These are phyloP conservation scores for Sterrhoptilus dennistouni DNA, from an alignment of 2,113 vertebrate genomes.

Conservation along the genomic window DNA sequence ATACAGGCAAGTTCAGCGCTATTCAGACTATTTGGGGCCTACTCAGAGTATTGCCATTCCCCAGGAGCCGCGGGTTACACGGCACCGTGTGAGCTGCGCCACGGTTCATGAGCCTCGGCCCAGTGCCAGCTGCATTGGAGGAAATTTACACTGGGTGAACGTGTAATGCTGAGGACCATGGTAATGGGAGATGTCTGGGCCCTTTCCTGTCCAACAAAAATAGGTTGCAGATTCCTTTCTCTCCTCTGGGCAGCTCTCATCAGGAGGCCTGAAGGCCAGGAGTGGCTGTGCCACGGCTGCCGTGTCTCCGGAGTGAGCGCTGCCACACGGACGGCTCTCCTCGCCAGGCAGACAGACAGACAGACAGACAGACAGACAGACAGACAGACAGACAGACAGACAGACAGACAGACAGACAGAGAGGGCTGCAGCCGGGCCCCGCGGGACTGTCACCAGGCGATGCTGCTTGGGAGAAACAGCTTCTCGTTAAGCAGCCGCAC, in stretches of 20 bases:
- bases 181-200: neutral
- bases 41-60: neutral
- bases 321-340: neutral
- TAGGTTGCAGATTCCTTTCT: neutral
- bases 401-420: neutral
- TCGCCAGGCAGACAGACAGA: neutral
- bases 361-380: neutral
- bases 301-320: accelerated
- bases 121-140: neutral
- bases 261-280: too few relatives aligned
- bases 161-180: neutral
- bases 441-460: accelerated
- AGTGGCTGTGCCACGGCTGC: accelerated
- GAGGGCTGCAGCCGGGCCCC: neutral
- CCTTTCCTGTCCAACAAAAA: neutral
- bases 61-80: neutral
- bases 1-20: neutral
- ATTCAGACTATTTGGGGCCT: neutral
- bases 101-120: neutral
- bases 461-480: accelerated
- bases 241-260: neutral
- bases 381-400: too few relatives aligned
- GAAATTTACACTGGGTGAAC: neutral
- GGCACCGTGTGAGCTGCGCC: neutral
- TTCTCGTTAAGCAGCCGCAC: accelerated